Evolutionary conservation across 2,797 vertebrate genomes (phyloP), one percentile per base, ranked within the genome.

Genomic region (Austrolebias charrua): DNA sequence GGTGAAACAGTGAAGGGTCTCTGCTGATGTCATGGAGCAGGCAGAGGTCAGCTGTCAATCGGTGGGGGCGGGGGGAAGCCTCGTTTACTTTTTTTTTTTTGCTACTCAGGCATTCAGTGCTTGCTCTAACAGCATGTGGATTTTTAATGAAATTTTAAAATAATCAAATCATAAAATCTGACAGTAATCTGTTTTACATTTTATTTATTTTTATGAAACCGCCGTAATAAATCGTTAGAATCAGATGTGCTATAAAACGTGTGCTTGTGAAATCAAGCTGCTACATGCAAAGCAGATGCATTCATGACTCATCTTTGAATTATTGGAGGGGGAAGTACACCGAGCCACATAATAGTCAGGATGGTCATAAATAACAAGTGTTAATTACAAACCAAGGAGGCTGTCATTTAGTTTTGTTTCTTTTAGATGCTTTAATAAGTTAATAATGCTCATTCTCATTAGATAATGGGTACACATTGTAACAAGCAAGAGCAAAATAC

Each of bases 11-110:
- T 55, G 76, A 73, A 76, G 82, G 78, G 79, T 81, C 76, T 80
- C 2, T 64, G 67, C 75, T 88, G 81, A 86, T 85, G 88, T 86
- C 88, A 89, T 82, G 76, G 90, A 88, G 88, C 86, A 91, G 71
- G 62, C 73, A 71, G 79, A 75, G 90, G 91, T 92, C 86, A 90
- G 48, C 64, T 24, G 48, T 85, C 84, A 87, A 69, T 76, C 75
- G 55, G 1, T 45, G 69, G 73, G 80, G 28, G 55, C 62, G 18
- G 53, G 67, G 10, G 76, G 55, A 24, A 24, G 24, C 24, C 24
- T 24, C 24, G 2, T 24, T 24, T 24, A 24, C 24, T 24, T 2
- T 24, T 24, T 24, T 24, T 18, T 11, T 28, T 51, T 54, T 63
- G 66, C 67, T 40, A 55, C 18, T 14, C 56, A 57, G 55, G 43